Evolutionary conservation across 1,140 invertebrate genomes (phyloP), one percentile per base, ranked within the genome.

Genomic region (Nautilus pompilius): DNA sequence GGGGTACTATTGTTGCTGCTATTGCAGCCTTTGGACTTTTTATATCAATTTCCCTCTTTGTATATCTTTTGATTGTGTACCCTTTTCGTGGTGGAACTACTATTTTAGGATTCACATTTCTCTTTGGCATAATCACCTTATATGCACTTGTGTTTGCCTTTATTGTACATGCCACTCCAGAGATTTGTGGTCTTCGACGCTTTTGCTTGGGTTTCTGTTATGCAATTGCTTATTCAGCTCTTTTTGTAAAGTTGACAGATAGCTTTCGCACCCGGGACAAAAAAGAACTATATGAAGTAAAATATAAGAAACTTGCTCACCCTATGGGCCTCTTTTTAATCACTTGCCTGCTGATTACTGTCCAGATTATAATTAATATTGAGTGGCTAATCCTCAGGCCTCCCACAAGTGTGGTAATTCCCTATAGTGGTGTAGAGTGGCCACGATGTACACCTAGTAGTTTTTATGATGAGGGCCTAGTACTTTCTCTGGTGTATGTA

Each of bases 211-310:
- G 79, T 32, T 49, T 87, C 30, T 77, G 81, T 3, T 87, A 86
- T 66, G 75, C 82, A 13, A 72, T 85, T 26, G 75, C 81, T 8
- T 85, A 84, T 60, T 75, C 80, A 20, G 80, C 81, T 2, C 77
- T 86, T 64, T 75, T 87, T 48, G 79, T 86, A 0, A 86, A 86
- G 62, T 79, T 85, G 6, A 74, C 84, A 20, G 82, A 84, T 62
- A 78, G 73, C 29, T 85, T 82, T 81, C 64, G 82, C 24, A 67
- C 75, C 0, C 74, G 74, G 56, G 63, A 73, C 8, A 75, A 81
- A 53, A 76, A 77, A 29, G 75, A 79, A 6, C 65, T 72, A n/a
- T 72, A 71, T 48, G 68, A 70, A 10, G 73, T 76, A 28, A 75
- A 75, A 60, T 82, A 82, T 62, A 76, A 74, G 51, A 79, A 80